Conservation (phyloP, 2,888 invertebrate species). For the Sinopyrophorus schimmeli region DNA sequence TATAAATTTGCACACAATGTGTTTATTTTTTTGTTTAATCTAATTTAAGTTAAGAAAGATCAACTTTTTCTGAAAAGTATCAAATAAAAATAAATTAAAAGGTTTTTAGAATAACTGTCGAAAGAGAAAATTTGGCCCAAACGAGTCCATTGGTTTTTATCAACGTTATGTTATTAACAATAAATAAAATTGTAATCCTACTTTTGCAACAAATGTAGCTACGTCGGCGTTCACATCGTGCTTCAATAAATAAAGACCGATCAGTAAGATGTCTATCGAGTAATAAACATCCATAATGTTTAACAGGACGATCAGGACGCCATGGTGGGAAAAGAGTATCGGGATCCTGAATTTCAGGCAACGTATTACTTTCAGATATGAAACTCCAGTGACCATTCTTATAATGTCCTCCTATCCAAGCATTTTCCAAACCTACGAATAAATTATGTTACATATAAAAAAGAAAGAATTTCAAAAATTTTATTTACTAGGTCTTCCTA, state of each 20-base stretch:
- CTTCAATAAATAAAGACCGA: constrained; percentile 57
- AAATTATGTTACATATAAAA: not conserved
- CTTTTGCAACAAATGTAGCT: constrained; percentile 57
- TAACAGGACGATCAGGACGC: constrained; percentile 3
- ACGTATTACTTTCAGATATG: not conserved
- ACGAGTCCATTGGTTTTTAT: too few relatives aligned
- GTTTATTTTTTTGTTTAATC: too few relatives aligned
- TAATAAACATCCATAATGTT: constrained; percentile 57
- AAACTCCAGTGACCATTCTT: constrained; percentile 13
- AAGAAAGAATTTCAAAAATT: not conserved
- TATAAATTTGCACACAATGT: too few relatives aligned
- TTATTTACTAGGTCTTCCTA: constrained; percentile 21
- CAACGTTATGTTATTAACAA: too few relatives aligned
- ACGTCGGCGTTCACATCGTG: constrained; percentile 58
- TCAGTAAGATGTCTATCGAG: constrained; percentile 57
- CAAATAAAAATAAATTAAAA: too few relatives aligned
- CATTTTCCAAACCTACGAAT: constrained; percentile 17
- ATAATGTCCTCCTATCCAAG: constrained; percentile 19
- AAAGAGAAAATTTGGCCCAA: too few relatives aligned
- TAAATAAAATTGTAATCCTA: too few relatives aligned
- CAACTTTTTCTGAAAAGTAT: too few relatives aligned
- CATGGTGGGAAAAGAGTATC: constrained; percentile 14
- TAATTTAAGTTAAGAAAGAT: too few relatives aligned
- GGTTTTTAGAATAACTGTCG: too few relatives aligned
- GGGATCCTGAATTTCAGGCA: not conserved